Base-by-base conservation (phyloP, 2,113 vertebrate species). In the Nestor notabilis region DNA sequence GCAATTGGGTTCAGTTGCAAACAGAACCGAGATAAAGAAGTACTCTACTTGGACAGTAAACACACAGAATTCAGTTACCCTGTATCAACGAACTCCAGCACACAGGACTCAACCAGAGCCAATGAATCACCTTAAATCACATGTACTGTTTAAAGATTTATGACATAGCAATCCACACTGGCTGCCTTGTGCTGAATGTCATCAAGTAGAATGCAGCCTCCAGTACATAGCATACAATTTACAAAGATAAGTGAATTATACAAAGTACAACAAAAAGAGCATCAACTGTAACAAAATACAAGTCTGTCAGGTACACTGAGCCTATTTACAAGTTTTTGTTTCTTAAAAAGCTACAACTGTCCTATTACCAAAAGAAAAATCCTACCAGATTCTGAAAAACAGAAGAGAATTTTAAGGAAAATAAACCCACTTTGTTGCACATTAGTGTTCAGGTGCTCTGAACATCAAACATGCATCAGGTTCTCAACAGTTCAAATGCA, bases 1-100 rank as follows among this genome's bases (percentile, higher is more conserved):
- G n/a, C 90, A 94, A 88, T 92, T 93, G 91, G 83, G 97, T 93
- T 95, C 39, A 13, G 74, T n/a, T 15, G 39, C 83, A 76, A 86
- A 72, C 66, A 61, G n/a, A 80, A 82, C 71, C 56, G 75, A 95
- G 63, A 72, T 65, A 76, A 83, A 97, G 68, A 55, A 77, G 11
- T 19, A 63, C 50, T 94, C 81, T 74, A 65, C 69, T 89, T 35
- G 29, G 68, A 55, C 37, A 88, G 39, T 31, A 88, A 84, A 96
- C 29, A 83, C 89, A 39, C 56, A 78, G 90, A 53, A 89, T 90
- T 91, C 49, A 93, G 76, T 64, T 93, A 92, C n/a, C 29, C 81
- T 66, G 8, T 44, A 84, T 52, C 89, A 94, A 92, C 83, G 72
- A 10, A 52, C 12, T 60, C 64, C 44, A 66, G 58, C 29, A 58